Percentiles rank a stretch among this genome's conserved stretches.
phyloP scores from a whole-genome alignment of 1,140 invertebrate genomes.

The Galendromus occidentalis region DNA sequence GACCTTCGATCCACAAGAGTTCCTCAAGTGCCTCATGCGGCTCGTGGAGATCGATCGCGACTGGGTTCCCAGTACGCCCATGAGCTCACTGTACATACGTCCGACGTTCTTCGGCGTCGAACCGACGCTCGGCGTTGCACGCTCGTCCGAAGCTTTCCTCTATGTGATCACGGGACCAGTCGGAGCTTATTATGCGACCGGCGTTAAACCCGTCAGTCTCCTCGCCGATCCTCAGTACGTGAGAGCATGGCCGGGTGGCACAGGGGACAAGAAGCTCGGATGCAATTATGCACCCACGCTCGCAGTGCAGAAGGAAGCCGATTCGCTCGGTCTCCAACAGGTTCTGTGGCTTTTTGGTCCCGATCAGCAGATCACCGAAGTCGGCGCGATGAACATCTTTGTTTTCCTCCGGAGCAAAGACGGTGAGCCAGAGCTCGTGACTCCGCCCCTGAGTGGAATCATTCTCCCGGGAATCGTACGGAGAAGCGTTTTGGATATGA shows the following conservation, averaged over 20 bases:
- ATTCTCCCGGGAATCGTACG: conserved; percentile 85
- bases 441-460: conserved; percentile 47
- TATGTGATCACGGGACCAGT: conserved; percentile 82
- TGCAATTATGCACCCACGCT: conserved; percentile 42
- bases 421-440: conserved; percentile 81
- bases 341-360: conserved; percentile 91
- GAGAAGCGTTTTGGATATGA: conserved; percentile 59
- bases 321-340: conserved; percentile 64
- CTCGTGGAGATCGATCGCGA: conserved; percentile 79
- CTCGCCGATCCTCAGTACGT: conserved; percentile 57
- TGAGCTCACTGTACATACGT: conserved; percentile 76
- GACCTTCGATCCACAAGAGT: conserved; percentile 65
- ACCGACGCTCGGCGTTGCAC: conserved; percentile 71
- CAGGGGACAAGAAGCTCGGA: conserved; percentile 82
- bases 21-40: conserved; percentile 65
- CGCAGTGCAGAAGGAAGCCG: conserved; percentile 44
- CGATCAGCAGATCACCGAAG: conserved; percentile 85
- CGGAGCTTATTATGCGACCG: conserved; percentile 63
- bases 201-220: conserved; percentile 51
- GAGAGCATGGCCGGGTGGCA: conserved; percentile 85
- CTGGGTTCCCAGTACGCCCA: conserved; percentile 79
- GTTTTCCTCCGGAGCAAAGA: conserved; percentile 64
- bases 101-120: conserved; percentile 93
- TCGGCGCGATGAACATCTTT: conserved; percentile 98
- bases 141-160: conserved; percentile 60